Evolutionary conservation across 2,888 invertebrate species (phyloP).

Genomic region (Minunthozetes semirufus): DNA sequence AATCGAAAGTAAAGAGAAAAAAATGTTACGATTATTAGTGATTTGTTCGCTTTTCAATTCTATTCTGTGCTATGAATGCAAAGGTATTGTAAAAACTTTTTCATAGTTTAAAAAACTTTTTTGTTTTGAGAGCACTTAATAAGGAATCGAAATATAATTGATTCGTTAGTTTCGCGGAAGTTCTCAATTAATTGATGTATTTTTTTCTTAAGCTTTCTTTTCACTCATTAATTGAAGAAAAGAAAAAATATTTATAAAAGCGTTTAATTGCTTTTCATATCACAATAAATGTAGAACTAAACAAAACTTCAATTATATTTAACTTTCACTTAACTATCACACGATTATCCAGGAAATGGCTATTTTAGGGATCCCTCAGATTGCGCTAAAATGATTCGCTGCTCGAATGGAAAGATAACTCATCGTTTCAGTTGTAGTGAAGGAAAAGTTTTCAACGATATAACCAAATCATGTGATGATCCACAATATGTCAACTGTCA

Average conservation of each 20-base stretch:
- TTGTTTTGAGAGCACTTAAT: background rate
- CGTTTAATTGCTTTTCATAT: background rate
- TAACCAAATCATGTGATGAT: constrained; percentile 22
- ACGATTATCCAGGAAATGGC: constrained; percentile 12
- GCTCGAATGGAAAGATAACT: constrained; percentile 19
- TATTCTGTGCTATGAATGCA: background rate
- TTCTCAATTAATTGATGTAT: too few relatives aligned
- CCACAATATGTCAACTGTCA: constrained; percentile 24
- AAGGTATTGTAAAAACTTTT: constrained; percentile 26
- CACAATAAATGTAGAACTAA: background rate
- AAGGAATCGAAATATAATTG: background rate
- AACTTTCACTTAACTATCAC: background rate
- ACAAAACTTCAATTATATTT: background rate
- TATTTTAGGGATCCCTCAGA: constrained; percentile 23
- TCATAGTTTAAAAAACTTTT: background rate
- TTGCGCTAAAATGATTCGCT: constrained; percentile 27
- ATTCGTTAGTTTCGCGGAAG: too few relatives aligned
- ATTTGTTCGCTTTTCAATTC: background rate
- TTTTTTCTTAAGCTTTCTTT: background rate
- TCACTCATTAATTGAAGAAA: background rate
- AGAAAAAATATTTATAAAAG: background rate
- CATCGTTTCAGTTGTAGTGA: constrained; percentile 25
- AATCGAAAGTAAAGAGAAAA: background rate
- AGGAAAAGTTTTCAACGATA: constrained; percentile 24
- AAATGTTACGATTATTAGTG: constrained; percentile 2